Evolutionary conservation across 2,888 invertebrate species (phyloP).

Genomic region (Baccha elongata): DNA sequence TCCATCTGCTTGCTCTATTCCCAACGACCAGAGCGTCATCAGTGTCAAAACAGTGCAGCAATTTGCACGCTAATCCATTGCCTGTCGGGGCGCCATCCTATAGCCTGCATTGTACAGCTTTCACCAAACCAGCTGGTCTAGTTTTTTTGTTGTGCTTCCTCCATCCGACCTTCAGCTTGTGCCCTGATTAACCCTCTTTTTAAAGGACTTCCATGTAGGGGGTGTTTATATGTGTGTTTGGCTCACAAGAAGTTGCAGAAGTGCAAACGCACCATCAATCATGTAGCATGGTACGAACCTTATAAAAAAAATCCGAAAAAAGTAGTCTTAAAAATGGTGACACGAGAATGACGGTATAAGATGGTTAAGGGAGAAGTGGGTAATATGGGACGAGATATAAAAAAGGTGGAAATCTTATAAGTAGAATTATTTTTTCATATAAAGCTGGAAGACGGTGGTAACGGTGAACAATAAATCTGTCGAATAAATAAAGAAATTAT

Average conservation of each 20-base stretch:
- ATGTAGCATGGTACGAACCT: conserved; percentile 35
- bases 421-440: no score
- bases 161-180: conserved; percentile 45
- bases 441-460: no score
- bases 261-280: conserved; percentile 71
- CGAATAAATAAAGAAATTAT: no score
- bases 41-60: conserved; percentile 66
- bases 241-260: conserved; percentile 49
- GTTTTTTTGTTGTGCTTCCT: conserved; percentile 8
- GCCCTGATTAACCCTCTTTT: conserved; percentile 50
- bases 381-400: no score
- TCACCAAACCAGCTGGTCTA: conserved; percentile 28
- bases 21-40: conserved; percentile 47
- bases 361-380: background rate
- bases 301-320: conserved; percentile 27
- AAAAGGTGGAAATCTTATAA: no score
- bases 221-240: conserved; percentile 11
- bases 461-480: no score
- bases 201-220: conserved; percentile 40
- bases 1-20: conserved; percentile 40
- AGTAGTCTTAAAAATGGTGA: background rate
- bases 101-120: conserved; percentile 54
- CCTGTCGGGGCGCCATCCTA: conserved; percentile 53
- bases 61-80: conserved; percentile 73
- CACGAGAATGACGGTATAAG: background rate